Evolutionary conservation across 2,888 invertebrate genomes (phyloP).

Genomic region (Pyrocoelia pectoralis): DNA sequence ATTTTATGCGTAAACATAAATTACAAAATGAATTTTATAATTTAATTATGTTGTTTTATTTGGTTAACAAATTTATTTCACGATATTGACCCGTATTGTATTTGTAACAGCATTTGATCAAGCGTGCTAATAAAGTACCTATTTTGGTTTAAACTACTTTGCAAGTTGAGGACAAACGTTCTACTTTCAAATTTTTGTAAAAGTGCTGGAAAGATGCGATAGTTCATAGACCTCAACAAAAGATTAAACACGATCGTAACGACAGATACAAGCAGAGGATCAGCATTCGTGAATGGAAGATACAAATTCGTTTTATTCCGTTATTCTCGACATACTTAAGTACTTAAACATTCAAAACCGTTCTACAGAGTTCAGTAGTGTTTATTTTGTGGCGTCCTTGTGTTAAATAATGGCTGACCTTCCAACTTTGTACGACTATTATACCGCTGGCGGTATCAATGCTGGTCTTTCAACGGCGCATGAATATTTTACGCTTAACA

Average conservation of each 20-base stretch:
- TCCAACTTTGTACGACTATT: slow-evolving; percentile 61
- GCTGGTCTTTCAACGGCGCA: slow-evolving; percentile 48
- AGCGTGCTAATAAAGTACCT: too few relatives aligned
- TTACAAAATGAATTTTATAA: too few relatives aligned
- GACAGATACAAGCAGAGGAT: neutral
- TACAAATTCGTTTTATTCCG: slow-evolving; percentile 5
- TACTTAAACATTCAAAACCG: neutral
- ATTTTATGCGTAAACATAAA: too few relatives aligned
- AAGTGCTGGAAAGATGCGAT: too few relatives aligned
- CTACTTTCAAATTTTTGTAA: too few relatives aligned
- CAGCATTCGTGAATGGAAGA: neutral
- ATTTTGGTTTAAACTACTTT: too few relatives aligned
- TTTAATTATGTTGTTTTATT: too few relatives aligned
- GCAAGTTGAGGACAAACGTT: too few relatives aligned
- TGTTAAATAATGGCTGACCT: slow-evolving; percentile 36
- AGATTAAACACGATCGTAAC: neutral
- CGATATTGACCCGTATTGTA: too few relatives aligned
- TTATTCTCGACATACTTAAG: neutral
- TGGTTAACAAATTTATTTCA: too few relatives aligned
- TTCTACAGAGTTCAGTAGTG: neutral
- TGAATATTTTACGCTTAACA: slow-evolving; percentile 57
- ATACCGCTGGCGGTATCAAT: slow-evolving; percentile 55
- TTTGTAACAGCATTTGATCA: too few relatives aligned
- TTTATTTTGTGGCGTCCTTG: neutral
- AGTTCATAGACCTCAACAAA: too few relatives aligned